Evolutionary conservation across 2,888 invertebrate genomes (phyloP), one percentile per base, ranked within the genome.

Genomic region (Torymus aiolomorphi): DNA sequence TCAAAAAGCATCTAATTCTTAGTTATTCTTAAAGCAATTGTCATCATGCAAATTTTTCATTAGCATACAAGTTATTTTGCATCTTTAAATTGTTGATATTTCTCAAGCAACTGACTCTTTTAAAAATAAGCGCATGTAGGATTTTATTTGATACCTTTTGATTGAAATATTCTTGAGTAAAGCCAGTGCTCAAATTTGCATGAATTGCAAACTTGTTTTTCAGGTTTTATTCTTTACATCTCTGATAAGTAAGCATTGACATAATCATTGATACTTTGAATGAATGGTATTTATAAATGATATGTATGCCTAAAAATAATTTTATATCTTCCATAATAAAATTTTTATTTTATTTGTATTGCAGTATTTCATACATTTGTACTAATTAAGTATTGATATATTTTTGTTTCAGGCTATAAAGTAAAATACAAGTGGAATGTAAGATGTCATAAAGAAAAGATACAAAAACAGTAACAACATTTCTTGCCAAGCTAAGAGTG

Each of bases 121-220:
- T 59, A 31, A 31, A 76, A 61, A 61, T 54, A 54, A 62, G 42
- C 42, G 31, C 11, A 54, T 76, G 69, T 52, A 42, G 42, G 8
- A 76, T 18, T 62, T 52, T 52, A 67, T 24, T 59, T 42, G 69
- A 56, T 75, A 51, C 16, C 2, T 24, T 24, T 49, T 76, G 18
- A 49, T 63, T 63, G 49, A 76, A 76, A 76, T 76, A 70, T 49
- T 70, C 63, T 62, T 18, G 42, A 49, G 56, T 56, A 49, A 63
- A 63, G 24, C 5, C 31, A 62, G 62, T 12, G 52, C 20, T 70
- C 8, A 24, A 69, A 65, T 71, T 65, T 71, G 71, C 75, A 76
- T 76, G n/a, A 63, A 80, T 75, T 71, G 62, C 16, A 67, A 80
- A 80, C 80, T 76, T 76, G 80, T 71, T 80, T 80, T 80, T 71